Evolutionary conservation across 2,113 vertebrate genomes (phyloP).

Genomic region (Cyrtonyx montezumae): DNA sequence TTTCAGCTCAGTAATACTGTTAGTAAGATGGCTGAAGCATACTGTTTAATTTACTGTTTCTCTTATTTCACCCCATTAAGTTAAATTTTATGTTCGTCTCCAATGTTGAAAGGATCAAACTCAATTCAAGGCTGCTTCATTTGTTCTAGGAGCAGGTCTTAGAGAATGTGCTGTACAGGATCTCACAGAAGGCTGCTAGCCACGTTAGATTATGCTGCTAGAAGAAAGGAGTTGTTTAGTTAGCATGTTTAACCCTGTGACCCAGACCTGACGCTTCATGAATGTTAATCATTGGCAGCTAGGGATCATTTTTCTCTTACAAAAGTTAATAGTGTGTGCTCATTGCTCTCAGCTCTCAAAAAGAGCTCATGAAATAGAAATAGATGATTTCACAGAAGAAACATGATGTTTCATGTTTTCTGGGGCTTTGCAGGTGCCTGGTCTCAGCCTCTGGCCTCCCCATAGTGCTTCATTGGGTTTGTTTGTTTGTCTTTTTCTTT

Average conservation of each 20-base stretch:
- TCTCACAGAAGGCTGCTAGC: not conserved
- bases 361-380: not conserved
- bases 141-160: not conserved
- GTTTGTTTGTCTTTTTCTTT: not conserved
- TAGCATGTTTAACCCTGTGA: not conserved
- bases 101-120: not conserved
- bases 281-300: not conserved
- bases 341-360: not conserved
- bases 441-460: not conserved
- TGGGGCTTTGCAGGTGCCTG: not conserved
- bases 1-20: not conserved
- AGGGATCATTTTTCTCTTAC: not conserved
- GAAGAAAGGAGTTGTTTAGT: not conserved
- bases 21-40: not conserved
- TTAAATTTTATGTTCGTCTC: not conserved
- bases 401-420: not conserved
- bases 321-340: not conserved
- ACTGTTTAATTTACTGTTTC: not conserved
- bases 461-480: not conserved
- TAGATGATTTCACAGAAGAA: not conserved
- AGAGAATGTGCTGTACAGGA: not conserved
- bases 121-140: not conserved
- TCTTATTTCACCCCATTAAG: constrained; percentile 12
- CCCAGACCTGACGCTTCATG: not conserved
- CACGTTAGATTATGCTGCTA: not conserved